These are phyloP conservation scores for Bimastos eiseni DNA, from an alignment of 2,888 invertebrate genomes.

Conservation along the genomic window DNA sequence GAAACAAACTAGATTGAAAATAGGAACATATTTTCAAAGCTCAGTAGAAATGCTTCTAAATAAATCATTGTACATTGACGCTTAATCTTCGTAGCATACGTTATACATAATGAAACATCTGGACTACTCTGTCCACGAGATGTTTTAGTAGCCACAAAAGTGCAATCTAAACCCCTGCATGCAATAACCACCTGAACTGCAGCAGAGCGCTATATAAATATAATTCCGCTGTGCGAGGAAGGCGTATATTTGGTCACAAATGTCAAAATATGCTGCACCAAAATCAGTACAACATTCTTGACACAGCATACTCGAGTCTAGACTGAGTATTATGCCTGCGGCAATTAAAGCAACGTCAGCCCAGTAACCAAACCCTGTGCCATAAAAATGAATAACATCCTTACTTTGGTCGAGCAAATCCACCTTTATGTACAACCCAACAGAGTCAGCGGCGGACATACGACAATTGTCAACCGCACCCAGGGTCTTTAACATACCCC, in stretches of 20 bases:
- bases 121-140: neutral
- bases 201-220: neutral
- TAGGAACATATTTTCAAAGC: neutral
- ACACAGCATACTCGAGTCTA: neutral
- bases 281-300: neutral
- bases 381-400: neutral
- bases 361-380: neutral
- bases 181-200: neutral
- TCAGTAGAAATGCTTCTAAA: neutral
- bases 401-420: neutral
- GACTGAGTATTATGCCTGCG: neutral
- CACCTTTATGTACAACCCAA: neutral
- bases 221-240: neutral
- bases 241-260: neutral
- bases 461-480: neutral
- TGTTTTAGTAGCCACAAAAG: neutral
- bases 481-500: constrained; percentile 9
- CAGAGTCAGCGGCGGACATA: neutral
- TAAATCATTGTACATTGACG: neutral
- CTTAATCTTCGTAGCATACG: neutral
- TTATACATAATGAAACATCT: neutral
- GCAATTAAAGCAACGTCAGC: neutral
- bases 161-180: neutral
- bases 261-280: constrained; percentile 4
- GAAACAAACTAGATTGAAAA: neutral